These are phyloP conservation scores for Pagrus major DNA, from an alignment of 2,113 vertebrate genomes.

Conservation along the genomic window DNA sequence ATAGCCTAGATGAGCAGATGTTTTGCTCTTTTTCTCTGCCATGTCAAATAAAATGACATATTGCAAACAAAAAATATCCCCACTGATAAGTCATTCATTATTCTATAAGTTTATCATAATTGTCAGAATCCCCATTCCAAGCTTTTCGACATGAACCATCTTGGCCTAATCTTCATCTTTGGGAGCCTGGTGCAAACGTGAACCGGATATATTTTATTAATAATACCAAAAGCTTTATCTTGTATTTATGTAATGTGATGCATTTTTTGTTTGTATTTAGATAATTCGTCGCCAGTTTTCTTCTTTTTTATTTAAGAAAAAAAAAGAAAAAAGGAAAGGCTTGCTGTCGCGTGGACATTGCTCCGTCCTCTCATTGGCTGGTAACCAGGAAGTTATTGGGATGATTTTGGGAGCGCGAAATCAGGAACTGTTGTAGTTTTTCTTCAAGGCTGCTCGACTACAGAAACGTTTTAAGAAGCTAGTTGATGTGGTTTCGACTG, in stretches of 20 bases:
- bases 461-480: neutral
- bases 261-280: neutral
- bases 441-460: too few species aligned
- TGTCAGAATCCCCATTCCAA: neutral
- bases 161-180: slow-evolving; percentile 27
- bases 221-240: fast-evolving
- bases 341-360: fast-evolving
- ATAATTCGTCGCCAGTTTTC: neutral
- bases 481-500: neutral
- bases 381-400: slow-evolving; percentile 51
- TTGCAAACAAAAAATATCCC: neutral
- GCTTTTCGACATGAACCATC: neutral
- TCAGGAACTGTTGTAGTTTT: neutral
- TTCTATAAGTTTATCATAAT: neutral
- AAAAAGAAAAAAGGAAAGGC: too few species aligned
- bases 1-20: neutral
- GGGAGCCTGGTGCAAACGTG: neutral
- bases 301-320: too few species aligned
- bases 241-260: fast-evolving
- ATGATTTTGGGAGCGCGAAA: slow-evolving; percentile 51
- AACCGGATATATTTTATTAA: neutral
- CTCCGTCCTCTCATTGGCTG: slow-evolving; percentile 36
- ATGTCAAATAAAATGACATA: neutral
- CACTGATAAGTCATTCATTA: neutral
- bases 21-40: neutral